Base-by-base conservation (phyloP, 2,797 vertebrate genomes). In the Potorous gilbertii region DNA sequence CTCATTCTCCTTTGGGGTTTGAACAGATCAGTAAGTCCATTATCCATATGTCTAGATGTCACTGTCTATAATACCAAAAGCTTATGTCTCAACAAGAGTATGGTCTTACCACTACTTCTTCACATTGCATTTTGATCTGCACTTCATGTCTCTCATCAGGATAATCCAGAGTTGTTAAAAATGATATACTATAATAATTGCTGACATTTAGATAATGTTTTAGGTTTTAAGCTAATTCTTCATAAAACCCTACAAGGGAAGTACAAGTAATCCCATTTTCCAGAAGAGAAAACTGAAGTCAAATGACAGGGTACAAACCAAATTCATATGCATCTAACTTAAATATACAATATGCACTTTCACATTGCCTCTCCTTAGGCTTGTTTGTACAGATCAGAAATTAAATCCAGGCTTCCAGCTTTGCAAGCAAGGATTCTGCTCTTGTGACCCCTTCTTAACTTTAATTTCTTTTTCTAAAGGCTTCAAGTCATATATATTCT, bases 131-230 rank as follows among this genome's bases (percentile, higher is more conserved):
- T 90, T 40, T 94, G 18, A 90, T 56, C 54, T 40, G 16, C 81
- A 92, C 89, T 56, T 97, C 93, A 62, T 4, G 12, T 90, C 56
- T 59, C 46, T 50, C 93, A 97, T 54, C 62, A 93, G 90, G 92
- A 57, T 34, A 92, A 93, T 56, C 1, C 4, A 91, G 2, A 66
- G 96, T 74, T 97, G 52, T 55, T 95, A 93, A 96, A 90, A 96
- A 94, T 91, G 90, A 94, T 8, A 62, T 34, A 14, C 31, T 62
- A 34, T 62, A 24, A 92, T n/a, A 66, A 66, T 66, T n/a, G 5
- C 62, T 66, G 34, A 66, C 13, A 66, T 66, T n/a, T 66, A 66
- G 4, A 14, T 62, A 34, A 4, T 14, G 12, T 62, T 62, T 34
- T 34, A 31, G 34, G 18, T 66, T 66, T 66, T 66, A 66, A 66